These are phyloP conservation scores for Esperia sulphurella DNA, from an alignment of 2,888 invertebrate species.

Conservation along the genomic window DNA sequence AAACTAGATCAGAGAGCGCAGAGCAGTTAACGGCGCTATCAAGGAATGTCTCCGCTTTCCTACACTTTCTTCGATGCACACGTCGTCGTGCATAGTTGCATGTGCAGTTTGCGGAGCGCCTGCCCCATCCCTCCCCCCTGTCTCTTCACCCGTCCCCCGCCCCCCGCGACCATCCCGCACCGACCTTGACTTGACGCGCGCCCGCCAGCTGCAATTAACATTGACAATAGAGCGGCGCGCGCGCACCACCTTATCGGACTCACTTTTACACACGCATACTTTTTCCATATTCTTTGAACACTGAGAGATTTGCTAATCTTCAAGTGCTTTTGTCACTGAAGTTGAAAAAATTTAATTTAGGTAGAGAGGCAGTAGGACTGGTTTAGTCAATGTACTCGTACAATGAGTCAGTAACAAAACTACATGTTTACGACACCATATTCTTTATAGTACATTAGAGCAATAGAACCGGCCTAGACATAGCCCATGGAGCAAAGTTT, in stretches of 20 bases:
- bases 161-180: constrained; percentile 53
- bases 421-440: too few species aligned
- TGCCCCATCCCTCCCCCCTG: constrained; percentile 36
- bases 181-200: constrained; percentile 67
- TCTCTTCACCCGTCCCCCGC: constrained; percentile 35
- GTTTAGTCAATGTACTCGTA: too few species aligned
- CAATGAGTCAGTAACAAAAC: too few species aligned
- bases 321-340: too few species aligned
- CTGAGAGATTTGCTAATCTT: background rate
- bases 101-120: constrained; percentile 37
- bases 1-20: constrained; percentile 32
- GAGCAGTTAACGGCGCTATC: constrained; percentile 39
- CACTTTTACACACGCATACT: constrained; percentile 39
- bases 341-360: too few species aligned
- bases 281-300: constrained; percentile 27
- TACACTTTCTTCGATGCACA: constrained; percentile 60
- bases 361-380: too few species aligned
- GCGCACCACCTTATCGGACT: constrained; percentile 43
- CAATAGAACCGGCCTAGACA: too few species aligned
- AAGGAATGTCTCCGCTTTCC: constrained; percentile 70
- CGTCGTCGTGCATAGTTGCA: constrained; percentile 50
- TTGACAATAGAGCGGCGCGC: constrained; percentile 64
- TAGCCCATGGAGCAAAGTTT: too few species aligned
- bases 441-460: too few species aligned
- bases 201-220: constrained; percentile 61